Base-by-base conservation (phyloP, 2,888 invertebrate species). In the Sarcophaga rosellei region DNA sequence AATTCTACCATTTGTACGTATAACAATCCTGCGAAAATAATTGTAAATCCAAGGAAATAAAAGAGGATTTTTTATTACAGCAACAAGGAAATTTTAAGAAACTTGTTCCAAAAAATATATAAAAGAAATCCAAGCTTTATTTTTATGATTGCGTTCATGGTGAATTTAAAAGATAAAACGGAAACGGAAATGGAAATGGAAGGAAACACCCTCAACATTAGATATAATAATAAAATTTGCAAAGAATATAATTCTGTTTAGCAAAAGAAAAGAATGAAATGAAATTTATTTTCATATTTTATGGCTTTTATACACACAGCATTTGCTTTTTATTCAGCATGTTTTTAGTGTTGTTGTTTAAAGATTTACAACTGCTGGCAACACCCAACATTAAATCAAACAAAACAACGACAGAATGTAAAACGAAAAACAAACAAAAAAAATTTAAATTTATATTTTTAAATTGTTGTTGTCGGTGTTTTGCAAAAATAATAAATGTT, bases 311-410 rank as follows among this genome's bases (percentile, higher is more conserved):
- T 47, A 15, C 5, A 53, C 17, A 15, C 17, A 53, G 11, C 11
- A 47, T 15, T 47, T 11, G 11, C 3, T 15, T 47, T 15, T 47
- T 47, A 15, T 47, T 15, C 15, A 15, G 4, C 47, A 15, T 47
- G 11, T 47, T 47, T 47, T 47, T n/a, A 12, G 47, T 57, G 8
- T 53, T 21, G 11, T 15, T 15, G n/a, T 35, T 35, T 35, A 35
- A 78, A 68, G 78, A 86, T 86, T 86, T 86, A 79, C 72, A 68
- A 23, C 66, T 35, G 76, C 66, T 35, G 79, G 62, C 72, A 82
- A 79, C 85, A 86, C 85, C 85, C 82, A 66, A 57, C 62, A 79
- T 79, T 86, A 86, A 86, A 76, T 86, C 75, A 81, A 85, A 81
- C 69, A 74, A 57, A 63, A 62, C 61, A 47, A 69, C 6, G 17